Evolutionary conservation across 2,888 invertebrate species (phyloP).

Genomic region (Epinotia demarniana): DNA sequence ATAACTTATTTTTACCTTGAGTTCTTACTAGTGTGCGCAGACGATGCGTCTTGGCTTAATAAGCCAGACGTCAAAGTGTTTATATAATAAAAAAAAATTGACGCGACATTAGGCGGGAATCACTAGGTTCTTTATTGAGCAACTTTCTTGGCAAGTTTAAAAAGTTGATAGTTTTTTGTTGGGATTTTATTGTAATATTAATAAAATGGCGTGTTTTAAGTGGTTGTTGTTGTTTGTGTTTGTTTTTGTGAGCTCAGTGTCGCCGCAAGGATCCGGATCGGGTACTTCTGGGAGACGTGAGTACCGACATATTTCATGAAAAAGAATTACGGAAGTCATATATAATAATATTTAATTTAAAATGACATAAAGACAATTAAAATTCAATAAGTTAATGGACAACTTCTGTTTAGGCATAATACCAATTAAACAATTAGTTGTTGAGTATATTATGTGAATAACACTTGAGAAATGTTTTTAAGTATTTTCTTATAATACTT

Average conservation of each 20-base stretch:
- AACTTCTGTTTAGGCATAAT: too few relatives aligned
- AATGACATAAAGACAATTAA: not conserved
- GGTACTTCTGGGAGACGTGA: constrained; percentile 34
- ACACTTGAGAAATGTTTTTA: too few relatives aligned
- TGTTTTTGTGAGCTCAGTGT: constrained; percentile 22
- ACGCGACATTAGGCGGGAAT: not conserved
- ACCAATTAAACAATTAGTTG: too few relatives aligned
- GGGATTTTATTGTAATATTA: constrained; percentile 10
- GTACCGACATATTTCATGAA: constrained; percentile 2
- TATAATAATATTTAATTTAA: too few relatives aligned
- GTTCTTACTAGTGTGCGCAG: constrained; percentile 5
- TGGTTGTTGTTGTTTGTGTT: constrained; percentile 31
- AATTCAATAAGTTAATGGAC: not conserved
- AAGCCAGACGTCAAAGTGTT: not conserved
- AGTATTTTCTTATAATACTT: too few relatives aligned
- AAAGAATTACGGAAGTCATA: too few relatives aligned
- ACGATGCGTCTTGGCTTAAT: constrained; percentile 26
- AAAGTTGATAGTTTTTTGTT: constrained; percentile 15
- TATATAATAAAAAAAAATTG: constrained; percentile 15
- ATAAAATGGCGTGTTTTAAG: not conserved
- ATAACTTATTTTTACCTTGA: constrained; percentile 41
- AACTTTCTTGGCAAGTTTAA: not conserved
- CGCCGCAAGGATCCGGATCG: constrained; percentile 32
- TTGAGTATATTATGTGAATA: too few relatives aligned
- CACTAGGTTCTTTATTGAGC: constrained; percentile 11